Base-by-base conservation (phyloP, 2,888 invertebrate species). In the Nephrocerus scutellatus region DNA sequence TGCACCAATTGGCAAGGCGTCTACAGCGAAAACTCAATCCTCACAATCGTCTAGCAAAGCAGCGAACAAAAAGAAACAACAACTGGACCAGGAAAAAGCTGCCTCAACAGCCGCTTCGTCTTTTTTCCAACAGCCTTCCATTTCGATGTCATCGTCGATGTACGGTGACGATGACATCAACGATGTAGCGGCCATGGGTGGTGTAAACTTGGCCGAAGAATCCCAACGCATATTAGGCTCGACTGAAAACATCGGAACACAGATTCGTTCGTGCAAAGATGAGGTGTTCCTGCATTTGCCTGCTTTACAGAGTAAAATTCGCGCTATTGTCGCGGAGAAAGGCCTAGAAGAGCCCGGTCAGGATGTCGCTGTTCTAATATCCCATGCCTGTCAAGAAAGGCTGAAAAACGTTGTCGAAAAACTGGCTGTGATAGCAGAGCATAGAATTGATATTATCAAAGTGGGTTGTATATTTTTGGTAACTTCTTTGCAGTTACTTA, bases 101-200 rank as follows among this genome's bases (percentile, higher is more conserved):
- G 51, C 63, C 3, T 59, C 62, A 21, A 60, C 65, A 3, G 57
- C 63, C 51, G 52, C 65, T 61, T 49, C 71, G 59, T 61, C 62
- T 29, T 63, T 66, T 74, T 60, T 74, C 72, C 64, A 74, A 71
- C 62, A 74, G 71, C 71, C 63, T 46, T 63, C 66, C 34, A 67
- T 67, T 57, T 61, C 61, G 44, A 57, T 60, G 56, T 67, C 66
- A 71, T 79, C 67, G 21, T 64, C 67, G 12, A 62, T 68, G 52
- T 76, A 76, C 46, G 90, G 88, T 28, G 92, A 93, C 59, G 95
- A 95, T 63, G 95, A 97, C 66, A 93, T 96, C 58, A 97, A 96
- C 62, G 96, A 97, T 72, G 96, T 97, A 10, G 95, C 96, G 20
- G 93, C 96, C 8, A 96, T 97, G 96, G 96, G 96, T 47, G 96